These are phyloP conservation scores for Ophion slaviceki DNA, from an alignment of 2,888 invertebrate species.

Conservation along the genomic window DNA sequence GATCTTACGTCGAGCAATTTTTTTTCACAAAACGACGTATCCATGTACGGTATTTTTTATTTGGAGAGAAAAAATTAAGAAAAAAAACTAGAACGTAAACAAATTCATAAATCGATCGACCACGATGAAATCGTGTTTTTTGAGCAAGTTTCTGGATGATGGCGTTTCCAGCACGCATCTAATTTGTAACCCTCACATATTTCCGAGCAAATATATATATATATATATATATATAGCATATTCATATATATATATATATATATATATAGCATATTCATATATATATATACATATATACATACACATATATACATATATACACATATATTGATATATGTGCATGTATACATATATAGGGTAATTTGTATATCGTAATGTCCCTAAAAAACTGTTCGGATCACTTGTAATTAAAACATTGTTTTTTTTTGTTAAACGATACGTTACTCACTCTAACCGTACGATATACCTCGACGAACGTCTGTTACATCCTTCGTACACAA, in stretches of 20 bases:
- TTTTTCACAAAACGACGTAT: background rate
- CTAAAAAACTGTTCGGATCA: conserved; percentile 23
- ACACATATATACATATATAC: too few relatives aligned
- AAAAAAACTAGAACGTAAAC: background rate
- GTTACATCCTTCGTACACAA: conserved; percentile 43
- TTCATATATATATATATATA: background rate
- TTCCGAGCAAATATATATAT: background rate
- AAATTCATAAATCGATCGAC: background rate
- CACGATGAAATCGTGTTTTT: background rate
- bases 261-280: too few relatives aligned
- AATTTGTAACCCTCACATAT: conserved; percentile 9
- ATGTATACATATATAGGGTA: background rate
- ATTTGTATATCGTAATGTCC: conserved; percentile 18
- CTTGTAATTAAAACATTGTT: conserved; percentile 30
- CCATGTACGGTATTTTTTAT: background rate
- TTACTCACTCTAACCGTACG: conserved; percentile 52
- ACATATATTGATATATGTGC: too few relatives aligned
- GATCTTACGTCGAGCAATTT: background rate
- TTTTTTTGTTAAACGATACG: conserved; percentile 14
- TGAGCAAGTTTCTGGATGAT: background rate
- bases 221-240: background rate
- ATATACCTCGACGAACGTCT: conserved; percentile 58
- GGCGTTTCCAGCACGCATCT: background rate
- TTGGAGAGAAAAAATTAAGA: background rate
- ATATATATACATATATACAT: too few relatives aligned